phyloP scores from a whole-genome alignment of 64 coral and sea anemone genomes.

The Dendronephthya gigantea region DNA sequence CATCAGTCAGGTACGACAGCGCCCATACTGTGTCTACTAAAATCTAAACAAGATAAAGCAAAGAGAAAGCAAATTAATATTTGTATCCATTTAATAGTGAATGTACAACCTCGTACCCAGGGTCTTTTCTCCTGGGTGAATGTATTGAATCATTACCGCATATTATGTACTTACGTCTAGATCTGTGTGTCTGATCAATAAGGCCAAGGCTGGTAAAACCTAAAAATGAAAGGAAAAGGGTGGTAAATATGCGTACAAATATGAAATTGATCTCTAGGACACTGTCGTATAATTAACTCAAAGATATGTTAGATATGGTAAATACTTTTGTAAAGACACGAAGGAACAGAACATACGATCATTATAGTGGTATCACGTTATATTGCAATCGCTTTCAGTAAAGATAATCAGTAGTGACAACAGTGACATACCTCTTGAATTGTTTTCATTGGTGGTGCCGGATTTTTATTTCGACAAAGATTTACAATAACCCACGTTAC shows the following conservation, averaged over 20 bases:
- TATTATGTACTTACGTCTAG: conserved; percentile 64
- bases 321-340: no score
- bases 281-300: no score
- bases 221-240: not conserved
- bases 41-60: conserved; percentile 42
- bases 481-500: conserved; percentile 99
- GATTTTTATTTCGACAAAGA: conserved; percentile 93
- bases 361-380: no score
- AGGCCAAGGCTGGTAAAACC: conserved; percentile 72
- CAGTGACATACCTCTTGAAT: conserved; percentile 63
- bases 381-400: no score
- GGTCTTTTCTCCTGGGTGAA: no score
- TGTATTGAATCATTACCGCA: no score
- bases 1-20: conserved; percentile 90
- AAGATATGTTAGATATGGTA: no score
- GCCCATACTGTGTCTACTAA: conserved; percentile 99
- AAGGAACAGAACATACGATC: no score
- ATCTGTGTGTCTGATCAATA: conserved; percentile 85
- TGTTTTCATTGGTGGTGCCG: conserved; percentile 71
- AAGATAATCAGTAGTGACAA: not conserved
- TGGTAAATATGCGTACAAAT: not conserved
- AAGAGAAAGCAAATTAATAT: not conserved
- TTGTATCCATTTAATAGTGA: not conserved
- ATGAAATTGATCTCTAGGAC: no score
- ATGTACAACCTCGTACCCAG: not conserved